A percentile compares a stretch with the other conserved stretches of the same genome.
These are phyloP conservation scores for Thalassoma bifasciatum DNA, from an alignment of 2,113 vertebrate species.

Conservation along the genomic window DNA sequence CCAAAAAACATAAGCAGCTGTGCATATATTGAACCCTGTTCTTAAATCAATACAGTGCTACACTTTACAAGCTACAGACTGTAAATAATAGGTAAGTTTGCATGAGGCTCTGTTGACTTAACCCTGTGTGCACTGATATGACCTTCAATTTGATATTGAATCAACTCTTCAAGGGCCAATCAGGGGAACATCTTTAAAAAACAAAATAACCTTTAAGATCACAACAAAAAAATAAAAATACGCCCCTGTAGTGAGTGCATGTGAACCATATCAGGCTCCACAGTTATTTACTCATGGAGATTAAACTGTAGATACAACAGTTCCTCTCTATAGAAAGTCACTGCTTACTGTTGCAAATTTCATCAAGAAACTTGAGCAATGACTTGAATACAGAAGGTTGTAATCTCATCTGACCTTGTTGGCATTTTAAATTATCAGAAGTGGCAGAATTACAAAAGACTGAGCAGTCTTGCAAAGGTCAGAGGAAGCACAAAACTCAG, in stretches of 20 bases:
- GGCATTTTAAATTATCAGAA: not conserved
- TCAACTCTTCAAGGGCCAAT: not conserved
- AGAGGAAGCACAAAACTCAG: too few relatives aligned
- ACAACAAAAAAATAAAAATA: too few relatives aligned
- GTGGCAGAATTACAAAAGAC: not conserved
- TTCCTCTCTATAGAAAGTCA: not conserved
- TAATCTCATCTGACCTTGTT: not conserved
- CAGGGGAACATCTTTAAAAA: not conserved
- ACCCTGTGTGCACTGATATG: not conserved
- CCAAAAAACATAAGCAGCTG: conserved; percentile 37
- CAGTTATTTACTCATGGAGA: not conserved
- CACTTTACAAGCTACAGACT: conserved; percentile 7
- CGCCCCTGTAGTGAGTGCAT: not conserved
- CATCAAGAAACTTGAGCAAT: conserved; percentile 1
- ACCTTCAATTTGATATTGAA: not conserved
- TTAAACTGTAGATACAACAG: not conserved
- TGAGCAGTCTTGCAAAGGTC: not conserved
- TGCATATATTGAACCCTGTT: conserved; percentile 18
- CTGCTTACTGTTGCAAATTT: not conserved
- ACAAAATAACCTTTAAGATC: not conserved
- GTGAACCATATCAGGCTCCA: not conserved
- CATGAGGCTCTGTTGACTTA: not conserved
- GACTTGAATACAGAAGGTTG: not conserved
- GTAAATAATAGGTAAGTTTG: conserved; percentile 10
- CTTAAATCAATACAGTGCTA: conserved; percentile 18